Percentiles rank a stretch among this genome's conserved stretches.
These are phyloP conservation scores for Gambelia wislizenii DNA, from an alignment of 2,797 vertebrate genomes.

Conservation along the genomic window DNA sequence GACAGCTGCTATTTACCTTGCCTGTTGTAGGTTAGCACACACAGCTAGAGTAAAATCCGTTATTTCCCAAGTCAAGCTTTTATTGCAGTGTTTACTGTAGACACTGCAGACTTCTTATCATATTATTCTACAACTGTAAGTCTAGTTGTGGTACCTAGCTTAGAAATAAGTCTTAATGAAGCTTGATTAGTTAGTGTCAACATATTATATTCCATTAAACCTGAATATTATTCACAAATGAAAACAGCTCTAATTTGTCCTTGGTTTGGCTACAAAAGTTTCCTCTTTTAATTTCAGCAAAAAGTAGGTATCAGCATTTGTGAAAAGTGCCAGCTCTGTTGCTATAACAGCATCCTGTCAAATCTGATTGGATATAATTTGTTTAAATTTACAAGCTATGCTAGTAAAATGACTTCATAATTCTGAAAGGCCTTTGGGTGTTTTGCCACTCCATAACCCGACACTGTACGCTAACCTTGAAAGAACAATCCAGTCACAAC, in stretches of 20 bases:
- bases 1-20: too few species aligned
- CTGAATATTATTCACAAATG: not conserved
- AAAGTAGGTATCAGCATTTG: not conserved
- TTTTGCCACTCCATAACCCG: not conserved
- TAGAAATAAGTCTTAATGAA: constrained; percentile 2
- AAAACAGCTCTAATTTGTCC: not conserved
- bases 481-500: constrained; percentile 28
- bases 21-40: too few species aligned
- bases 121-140: not conserved
- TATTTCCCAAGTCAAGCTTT: too few species aligned
- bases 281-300: not conserved
- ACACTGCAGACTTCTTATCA: not conserved
- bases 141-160: not conserved
- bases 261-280: constrained; percentile 16
- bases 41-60: too few species aligned
- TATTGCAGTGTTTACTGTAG: not conserved
- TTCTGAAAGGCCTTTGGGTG: constrained; percentile 2
- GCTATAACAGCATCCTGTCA: not conserved
- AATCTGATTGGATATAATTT: constrained; percentile 20
- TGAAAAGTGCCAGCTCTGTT: not conserved
- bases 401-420: constrained; percentile 20
- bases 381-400: constrained; percentile 19
- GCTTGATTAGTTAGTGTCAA: not conserved
- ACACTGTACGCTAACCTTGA: constrained; percentile 28
- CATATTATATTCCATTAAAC: not conserved